Conservation (phyloP, 2,113 vertebrate species). For the Prinia subflava region DNA sequence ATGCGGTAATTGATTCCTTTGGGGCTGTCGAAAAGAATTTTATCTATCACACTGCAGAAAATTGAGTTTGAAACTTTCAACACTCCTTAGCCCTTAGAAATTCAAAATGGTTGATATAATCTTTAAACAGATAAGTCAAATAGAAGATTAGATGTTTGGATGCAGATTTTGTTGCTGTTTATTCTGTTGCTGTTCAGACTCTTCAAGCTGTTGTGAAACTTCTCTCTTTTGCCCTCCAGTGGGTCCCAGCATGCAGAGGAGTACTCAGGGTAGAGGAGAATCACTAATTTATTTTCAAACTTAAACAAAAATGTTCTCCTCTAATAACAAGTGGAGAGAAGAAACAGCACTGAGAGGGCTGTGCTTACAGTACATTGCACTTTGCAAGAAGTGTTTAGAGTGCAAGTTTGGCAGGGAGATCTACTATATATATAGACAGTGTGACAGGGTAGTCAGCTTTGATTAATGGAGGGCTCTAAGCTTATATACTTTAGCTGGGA, state of each 20-base stretch:
- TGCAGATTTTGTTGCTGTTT: not conserved
- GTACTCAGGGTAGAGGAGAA: not conserved
- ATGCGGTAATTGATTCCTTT: not conserved
- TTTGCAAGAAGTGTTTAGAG: slow-evolving; percentile 15
- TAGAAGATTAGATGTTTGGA: not conserved
- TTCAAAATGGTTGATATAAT: not conserved
- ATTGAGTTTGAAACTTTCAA: not conserved
- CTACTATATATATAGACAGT: slow-evolving; percentile 7
- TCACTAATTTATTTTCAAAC: slow-evolving; percentile 3
- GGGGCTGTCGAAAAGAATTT: not conserved
- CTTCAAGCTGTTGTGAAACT: not conserved
- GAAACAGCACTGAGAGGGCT: not conserved
- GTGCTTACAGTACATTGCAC: not conserved
- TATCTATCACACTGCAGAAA: not conserved
- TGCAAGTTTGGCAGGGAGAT: slow-evolving; percentile 4
- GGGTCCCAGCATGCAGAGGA: not conserved
- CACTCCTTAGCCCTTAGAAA: not conserved
- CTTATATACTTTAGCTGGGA: not conserved
- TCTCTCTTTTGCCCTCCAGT: not conserved
- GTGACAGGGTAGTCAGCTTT: not conserved
- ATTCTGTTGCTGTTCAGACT: not conserved
- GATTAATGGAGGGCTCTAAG: not conserved
- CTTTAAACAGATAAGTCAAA: not conserved
- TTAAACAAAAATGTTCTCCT: slow-evolving; percentile 25
- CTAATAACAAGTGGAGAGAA: slow-evolving; percentile 34